Conservation (phyloP, 1,140 invertebrate genomes). For the Camponotus vicinus region DNA sequence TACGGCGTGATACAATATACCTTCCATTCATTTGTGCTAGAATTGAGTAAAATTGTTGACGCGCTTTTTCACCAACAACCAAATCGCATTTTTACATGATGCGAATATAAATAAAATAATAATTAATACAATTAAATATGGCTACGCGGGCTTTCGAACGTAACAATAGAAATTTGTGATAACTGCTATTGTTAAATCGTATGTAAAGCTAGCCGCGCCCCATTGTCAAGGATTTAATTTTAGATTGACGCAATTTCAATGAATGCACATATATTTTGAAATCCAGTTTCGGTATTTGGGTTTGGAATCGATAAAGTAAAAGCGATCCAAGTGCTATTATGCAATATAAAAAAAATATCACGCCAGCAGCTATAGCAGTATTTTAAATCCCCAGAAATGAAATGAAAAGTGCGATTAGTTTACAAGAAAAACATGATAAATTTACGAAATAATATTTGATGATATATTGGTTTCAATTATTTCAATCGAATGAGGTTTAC, state of each 20-base stretch:
- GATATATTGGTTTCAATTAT: neutral
- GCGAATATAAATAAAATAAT: conserved; percentile 39
- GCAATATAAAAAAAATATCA: neutral
- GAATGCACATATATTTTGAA: conserved; percentile 63
- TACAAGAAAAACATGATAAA: neutral
- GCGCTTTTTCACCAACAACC: neutral
- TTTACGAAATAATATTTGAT: neutral
- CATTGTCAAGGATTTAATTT: conserved; percentile 67
- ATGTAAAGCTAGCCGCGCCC: conserved; percentile 41
- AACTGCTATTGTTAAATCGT: conserved; percentile 59
- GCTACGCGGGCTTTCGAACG: neutral
- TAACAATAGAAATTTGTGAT: conserved; percentile 44
- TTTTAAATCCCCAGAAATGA: neutral
- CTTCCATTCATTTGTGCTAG: neutral
- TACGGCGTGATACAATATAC: conserved; percentile 10
- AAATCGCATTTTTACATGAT: conserved; percentile 6
- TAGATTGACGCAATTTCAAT: conserved; percentile 76
- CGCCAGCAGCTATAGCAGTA: neutral
- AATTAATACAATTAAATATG: conserved; percentile 55
- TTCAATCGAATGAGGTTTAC: neutral
- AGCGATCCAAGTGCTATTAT: conserved; percentile 22
- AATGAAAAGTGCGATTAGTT: neutral
- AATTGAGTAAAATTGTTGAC: conserved; percentile 20
- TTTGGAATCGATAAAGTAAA: neutral
- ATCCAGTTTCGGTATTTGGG: conserved; percentile 39